These are phyloP conservation scores for Macrosoma leucophasiata DNA, from an alignment of 2,888 invertebrate species.

Conservation along the genomic window DNA sequence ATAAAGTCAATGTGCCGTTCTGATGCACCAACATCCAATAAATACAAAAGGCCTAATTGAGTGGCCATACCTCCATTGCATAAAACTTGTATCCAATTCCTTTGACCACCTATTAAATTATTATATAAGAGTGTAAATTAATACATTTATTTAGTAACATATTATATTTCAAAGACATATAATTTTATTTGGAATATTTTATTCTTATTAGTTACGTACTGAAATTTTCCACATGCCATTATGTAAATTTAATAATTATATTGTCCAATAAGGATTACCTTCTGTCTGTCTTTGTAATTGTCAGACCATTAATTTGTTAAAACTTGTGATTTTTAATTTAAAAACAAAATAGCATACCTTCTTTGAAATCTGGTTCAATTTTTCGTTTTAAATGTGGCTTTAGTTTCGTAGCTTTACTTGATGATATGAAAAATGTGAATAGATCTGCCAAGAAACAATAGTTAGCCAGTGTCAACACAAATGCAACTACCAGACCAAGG, in stretches of 20 bases:
- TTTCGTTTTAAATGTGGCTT: slow-evolving; percentile 78
- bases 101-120: slow-evolving; percentile 84
- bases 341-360: slow-evolving; percentile 71
- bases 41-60: slow-evolving; percentile 83
- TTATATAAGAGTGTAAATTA: no score
- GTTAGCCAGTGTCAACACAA: slow-evolving; percentile 85
- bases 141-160: no score
- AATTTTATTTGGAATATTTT: no score
- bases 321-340: no score
- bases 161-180: no score
- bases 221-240: no score
- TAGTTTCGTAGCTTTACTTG: slow-evolving; percentile 88
- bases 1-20: slow-evolving; percentile 87
- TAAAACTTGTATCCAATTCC: slow-evolving; percentile 92
- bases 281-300: no score
- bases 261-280: no score
- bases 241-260: no score
- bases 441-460: slow-evolving; percentile 84
- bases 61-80: slow-evolving; percentile 94
- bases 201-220: slow-evolving; percentile 1
- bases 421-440: slow-evolving; percentile 85
- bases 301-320: no score
- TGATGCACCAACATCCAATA: slow-evolving; percentile 86
- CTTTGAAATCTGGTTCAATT: slow-evolving; percentile 86
- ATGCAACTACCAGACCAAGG: slow-evolving; percentile 82